These are phyloP conservation scores for Reticulitermes speratus DNA, from an alignment of 1,140 invertebrate species.

Conservation along the genomic window DNA sequence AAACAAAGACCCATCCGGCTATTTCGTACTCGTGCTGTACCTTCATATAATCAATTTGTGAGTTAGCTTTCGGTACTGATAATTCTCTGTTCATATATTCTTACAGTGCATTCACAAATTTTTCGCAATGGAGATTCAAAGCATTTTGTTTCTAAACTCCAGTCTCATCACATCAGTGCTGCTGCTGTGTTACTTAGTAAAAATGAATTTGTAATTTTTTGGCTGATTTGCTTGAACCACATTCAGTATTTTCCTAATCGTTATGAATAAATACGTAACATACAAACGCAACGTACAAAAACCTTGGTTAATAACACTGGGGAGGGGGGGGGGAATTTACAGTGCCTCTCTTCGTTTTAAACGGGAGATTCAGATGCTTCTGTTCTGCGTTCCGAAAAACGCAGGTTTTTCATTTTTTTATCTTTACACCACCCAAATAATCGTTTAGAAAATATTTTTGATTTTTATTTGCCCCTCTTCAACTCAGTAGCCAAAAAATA, in stretches of 20 bases:
- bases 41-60: background rate
- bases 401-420: too few relatives aligned
- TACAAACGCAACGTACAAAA: too few relatives aligned
- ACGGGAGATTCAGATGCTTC: too few relatives aligned
- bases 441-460: too few relatives aligned
- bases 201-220: background rate
- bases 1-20: background rate
- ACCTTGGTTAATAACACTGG: too few relatives aligned
- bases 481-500: too few relatives aligned
- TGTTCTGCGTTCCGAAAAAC: too few relatives aligned
- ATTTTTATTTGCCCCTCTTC: too few relatives aligned
- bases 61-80: background rate
- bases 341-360: too few relatives aligned
- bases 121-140: background rate
- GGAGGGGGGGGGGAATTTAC: too few relatives aligned
- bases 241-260: background rate
- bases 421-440: too few relatives aligned
- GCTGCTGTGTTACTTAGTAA: background rate
- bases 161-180: background rate
- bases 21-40: too few relatives aligned
- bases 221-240: background rate
- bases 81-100: background rate
- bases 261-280: background rate
- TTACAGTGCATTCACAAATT: background rate
- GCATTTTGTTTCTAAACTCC: background rate